These are phyloP conservation scores for Monochamus saltuarius DNA, from an alignment of 1,140 invertebrate species.

Conservation along the genomic window DNA sequence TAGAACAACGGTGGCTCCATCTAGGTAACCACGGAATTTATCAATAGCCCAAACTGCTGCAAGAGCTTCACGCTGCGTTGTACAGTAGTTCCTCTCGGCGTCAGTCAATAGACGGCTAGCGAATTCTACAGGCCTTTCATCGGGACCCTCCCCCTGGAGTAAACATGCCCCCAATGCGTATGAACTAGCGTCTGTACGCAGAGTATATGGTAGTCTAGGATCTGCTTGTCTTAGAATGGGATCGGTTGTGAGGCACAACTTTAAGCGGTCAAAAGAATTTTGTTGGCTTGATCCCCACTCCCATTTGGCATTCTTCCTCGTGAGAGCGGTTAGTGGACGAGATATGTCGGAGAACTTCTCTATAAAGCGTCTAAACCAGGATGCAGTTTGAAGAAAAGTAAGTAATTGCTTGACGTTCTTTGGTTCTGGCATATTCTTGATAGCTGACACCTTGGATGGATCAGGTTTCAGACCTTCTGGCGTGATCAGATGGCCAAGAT, in stretches of 20 bases:
- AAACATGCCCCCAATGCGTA: slow-evolving; percentile 48
- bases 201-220: neutral
- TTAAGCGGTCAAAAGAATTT: slow-evolving; percentile 10
- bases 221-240: neutral
- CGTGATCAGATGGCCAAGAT: too few species aligned
- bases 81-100: slow-evolving; percentile 48
- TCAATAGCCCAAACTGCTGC: slow-evolving; percentile 47
- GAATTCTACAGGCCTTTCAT: too few species aligned
- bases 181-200: slow-evolving; percentile 23
- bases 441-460: neutral
- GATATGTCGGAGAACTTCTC: slow-evolving; percentile 44
- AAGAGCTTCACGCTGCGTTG: slow-evolving; percentile 50
- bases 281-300: slow-evolving; percentile 32
- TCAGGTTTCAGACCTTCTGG: too few species aligned
- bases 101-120: slow-evolving; percentile 32
- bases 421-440: slow-evolving; percentile 43
- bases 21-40: slow-evolving; percentile 40
- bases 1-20: slow-evolving; percentile 43
- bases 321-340: slow-evolving; percentile 46
- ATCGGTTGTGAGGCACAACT: neutral
- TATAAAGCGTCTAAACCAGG: slow-evolving; percentile 52
- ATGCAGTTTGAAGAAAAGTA: slow-evolving; percentile 44
- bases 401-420: slow-evolving; percentile 36
- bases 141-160: slow-evolving; percentile 40
- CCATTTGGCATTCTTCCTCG: slow-evolving; percentile 43